These are phyloP conservation scores for Apotomis turbidana DNA, from an alignment of 2,888 invertebrate species.

Conservation along the genomic window DNA sequence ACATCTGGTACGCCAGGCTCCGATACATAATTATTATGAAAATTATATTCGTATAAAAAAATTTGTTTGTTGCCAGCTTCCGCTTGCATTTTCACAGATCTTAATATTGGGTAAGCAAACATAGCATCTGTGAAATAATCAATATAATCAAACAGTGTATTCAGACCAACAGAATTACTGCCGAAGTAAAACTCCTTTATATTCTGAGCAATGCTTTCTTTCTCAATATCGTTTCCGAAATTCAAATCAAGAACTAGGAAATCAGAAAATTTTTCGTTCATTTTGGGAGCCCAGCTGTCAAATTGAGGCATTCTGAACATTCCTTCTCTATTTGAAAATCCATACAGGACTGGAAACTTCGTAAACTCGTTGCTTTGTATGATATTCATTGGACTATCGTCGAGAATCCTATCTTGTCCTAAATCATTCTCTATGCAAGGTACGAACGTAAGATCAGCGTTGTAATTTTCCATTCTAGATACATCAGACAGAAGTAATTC, in stretches of 20 bases:
- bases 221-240: not conserved
- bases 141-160: constrained; percentile 9
- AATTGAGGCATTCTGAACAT: not conserved
- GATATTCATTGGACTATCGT: constrained; percentile 55
- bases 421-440: constrained; percentile 19
- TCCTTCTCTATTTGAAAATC: constrained; percentile 24
- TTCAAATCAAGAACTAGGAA: constrained; percentile 5
- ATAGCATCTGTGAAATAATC: constrained; percentile 13
- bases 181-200: constrained; percentile 20
- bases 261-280: constrained; percentile 21
- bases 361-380: constrained; percentile 54
- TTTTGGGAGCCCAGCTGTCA: not conserved
- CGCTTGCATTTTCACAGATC: constrained; percentile 4
- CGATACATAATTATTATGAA: constrained; percentile 6
- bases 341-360: constrained; percentile 7
- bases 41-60: constrained; percentile 13
- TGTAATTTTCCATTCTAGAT: not conserved
- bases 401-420: constrained; percentile 52
- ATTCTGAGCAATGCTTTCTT: not conserved
- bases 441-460: not conserved
- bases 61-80: constrained; percentile 7
- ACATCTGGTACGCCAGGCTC: constrained; percentile 7
- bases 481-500: constrained; percentile 15
- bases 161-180: not conserved
- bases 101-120: constrained; percentile 10